Conservation (phyloP, 2,888 invertebrate genomes). For the Clivina fossor region DNA sequence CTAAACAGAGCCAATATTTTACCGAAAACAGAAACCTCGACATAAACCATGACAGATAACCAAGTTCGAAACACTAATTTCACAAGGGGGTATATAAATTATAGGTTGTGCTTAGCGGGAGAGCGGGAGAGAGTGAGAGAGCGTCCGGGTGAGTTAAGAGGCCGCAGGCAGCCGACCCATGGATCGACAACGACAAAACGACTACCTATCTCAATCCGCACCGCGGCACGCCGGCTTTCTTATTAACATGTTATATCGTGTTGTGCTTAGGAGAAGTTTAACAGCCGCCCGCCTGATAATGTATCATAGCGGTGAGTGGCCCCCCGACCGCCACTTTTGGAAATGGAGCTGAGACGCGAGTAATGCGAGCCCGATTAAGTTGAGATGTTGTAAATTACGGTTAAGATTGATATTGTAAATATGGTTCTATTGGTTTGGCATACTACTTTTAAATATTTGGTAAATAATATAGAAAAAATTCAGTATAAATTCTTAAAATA, state of each 20-base stretch:
- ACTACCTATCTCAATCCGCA: conserved; percentile 35
- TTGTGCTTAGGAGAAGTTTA: conserved; percentile 34
- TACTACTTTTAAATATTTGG: no score
- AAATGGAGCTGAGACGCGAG: no score
- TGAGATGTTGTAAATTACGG: conserved; percentile 14
- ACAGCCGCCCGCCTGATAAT: conserved; percentile 28
- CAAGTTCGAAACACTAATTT: conserved; percentile 32
- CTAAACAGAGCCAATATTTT: no score
- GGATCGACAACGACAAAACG: no score
- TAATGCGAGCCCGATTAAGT: conserved; percentile 31
- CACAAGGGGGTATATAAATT: conserved; percentile 33
- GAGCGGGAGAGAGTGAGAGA: no score
- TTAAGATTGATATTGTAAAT: no score
- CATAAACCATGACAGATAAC: conserved; percentile 35
- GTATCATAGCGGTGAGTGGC: conserved; percentile 23
- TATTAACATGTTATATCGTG: conserved; percentile 39
- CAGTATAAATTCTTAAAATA: no score
- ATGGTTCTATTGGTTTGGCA: no score
- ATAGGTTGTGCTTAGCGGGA: conserved; percentile 24
- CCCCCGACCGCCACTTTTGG: not conserved
- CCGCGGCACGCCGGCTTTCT: no score
- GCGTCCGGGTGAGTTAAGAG: no score
- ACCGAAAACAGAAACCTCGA: conserved; percentile 33
- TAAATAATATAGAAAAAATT: no score
- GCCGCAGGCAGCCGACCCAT: conserved; percentile 22